These are phyloP conservation scores for Halichoeres trimaculatus DNA, from an alignment of 2,113 vertebrate genomes.

Conservation along the genomic window DNA sequence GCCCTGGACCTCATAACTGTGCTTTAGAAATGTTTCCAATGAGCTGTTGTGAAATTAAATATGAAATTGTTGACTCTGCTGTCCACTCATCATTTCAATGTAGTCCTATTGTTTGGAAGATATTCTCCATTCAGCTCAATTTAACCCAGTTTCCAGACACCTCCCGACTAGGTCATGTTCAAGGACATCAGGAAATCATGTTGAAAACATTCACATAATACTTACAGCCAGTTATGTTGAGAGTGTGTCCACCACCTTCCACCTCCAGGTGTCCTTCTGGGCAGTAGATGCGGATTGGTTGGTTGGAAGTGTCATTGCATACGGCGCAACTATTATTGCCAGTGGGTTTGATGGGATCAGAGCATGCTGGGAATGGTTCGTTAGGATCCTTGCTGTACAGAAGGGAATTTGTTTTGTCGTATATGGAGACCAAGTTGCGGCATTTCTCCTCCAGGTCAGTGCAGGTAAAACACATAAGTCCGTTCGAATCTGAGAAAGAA, in stretches of 20 bases:
- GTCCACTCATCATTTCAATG: too few species aligned
- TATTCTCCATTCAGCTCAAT: too few species aligned
- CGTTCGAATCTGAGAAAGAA: not conserved
- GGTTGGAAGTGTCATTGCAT: accelerated
- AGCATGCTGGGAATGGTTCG: not conserved
- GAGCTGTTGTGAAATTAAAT: too few species aligned
- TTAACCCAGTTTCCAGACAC: not conserved
- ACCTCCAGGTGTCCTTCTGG: accelerated
- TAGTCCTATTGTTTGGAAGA: too few species aligned
- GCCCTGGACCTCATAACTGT: too few species aligned
- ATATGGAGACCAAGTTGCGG: not conserved
- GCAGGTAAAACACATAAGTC: conserved; percentile 34
- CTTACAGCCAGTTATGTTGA: not conserved
- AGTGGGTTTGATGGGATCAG: accelerated
- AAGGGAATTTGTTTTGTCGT: accelerated
- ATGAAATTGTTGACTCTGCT: too few species aligned
- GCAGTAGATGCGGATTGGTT: not conserved
- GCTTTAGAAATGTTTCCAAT: too few species aligned
- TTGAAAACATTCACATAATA: not conserved
- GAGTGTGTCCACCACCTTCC: accelerated
- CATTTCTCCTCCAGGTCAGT: conserved; percentile 13
- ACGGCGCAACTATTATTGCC: not conserved
- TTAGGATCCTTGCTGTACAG: accelerated
- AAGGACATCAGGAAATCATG: not conserved
- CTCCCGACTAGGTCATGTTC: not conserved